Evolutionary conservation across 2,113 vertebrate genomes (phyloP), one percentile per base, ranked within the genome.

Genomic region (Bos taurus): DNA sequence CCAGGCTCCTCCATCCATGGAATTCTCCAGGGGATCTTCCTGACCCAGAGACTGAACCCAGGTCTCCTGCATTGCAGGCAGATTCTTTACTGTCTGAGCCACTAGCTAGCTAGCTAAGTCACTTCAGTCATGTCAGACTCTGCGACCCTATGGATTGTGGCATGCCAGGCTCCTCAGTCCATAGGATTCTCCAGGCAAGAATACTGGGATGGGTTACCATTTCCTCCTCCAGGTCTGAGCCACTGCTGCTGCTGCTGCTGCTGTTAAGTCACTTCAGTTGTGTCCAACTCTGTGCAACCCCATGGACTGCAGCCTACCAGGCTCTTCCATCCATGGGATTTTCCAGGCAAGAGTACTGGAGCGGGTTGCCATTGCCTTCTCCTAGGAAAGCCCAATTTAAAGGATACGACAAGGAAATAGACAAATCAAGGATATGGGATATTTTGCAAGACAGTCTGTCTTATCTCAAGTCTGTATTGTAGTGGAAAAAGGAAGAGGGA

Each of bases 261-360:
- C 3, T 59, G 10, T 25, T 59, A 11, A 26, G 10, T 26, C 1
- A 0, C 57, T 56, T 36, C 60, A 62, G 60, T 62, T 1, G 6
- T 7, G 60, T 33, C 30, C 1, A 7, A 62, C 62, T 64, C 62
- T n/a, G 7, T n/a, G 62, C 0, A 2, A 9, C 15, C 0, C 7
- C 15, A 64, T 4, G 62, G 15, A 64, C 30, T 64, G 30, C 3
- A 16, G 15, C 33, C 7, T 64, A 16, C 62, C 16, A 67, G 62
- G 16, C 16, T 67, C 16, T 7, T 67, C 33, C 2, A 1, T 67
- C 33, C 33, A 67, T n/a, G 8, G 62, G 7, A 67, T 67, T 67
- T 17, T 67, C 33, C 62, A 10, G 62, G 33, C 62, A 67, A 67
- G 16, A 10, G 2, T 67, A 36, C 17, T 67, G 64, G 64, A 19